These are phyloP conservation scores for Fopius arisanus DNA, from an alignment of 1,140 invertebrate genomes.

Conservation along the genomic window DNA sequence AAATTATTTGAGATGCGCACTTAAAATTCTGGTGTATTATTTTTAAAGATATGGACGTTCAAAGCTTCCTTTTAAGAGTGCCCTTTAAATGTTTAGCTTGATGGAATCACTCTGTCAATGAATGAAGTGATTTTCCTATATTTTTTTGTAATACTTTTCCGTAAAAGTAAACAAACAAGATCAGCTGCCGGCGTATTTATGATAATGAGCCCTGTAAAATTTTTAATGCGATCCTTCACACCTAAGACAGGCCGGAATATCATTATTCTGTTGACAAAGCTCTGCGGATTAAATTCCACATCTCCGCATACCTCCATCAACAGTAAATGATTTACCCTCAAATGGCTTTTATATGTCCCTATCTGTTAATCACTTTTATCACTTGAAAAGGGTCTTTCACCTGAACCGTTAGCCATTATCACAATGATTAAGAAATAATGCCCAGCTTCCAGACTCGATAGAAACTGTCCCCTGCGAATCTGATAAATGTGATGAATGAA, in stretches of 20 bases:
- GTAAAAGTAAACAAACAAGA: neutral
- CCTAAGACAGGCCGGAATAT: neutral
- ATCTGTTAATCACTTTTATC: neutral
- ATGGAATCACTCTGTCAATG: too few species aligned
- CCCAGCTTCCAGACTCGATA: neutral
- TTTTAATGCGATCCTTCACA: neutral
- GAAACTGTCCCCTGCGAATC: neutral
- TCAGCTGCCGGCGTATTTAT: neutral
- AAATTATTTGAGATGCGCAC: too few species aligned
- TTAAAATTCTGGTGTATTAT: too few species aligned
- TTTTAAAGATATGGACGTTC: too few species aligned
- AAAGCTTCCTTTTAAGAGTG: too few species aligned
- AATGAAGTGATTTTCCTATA: too few species aligned
- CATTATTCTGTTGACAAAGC: neutral
- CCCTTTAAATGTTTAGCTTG: too few species aligned
- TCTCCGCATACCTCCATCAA: neutral
- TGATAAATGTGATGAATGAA: slow-evolving; percentile 1
- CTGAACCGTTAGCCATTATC: neutral
- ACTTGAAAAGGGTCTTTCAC: neutral
- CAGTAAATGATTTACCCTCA: neutral
- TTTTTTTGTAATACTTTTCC: too few species aligned
- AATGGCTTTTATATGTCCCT: neutral
- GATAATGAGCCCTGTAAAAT: neutral
- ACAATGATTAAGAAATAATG: slow-evolving; percentile 10
- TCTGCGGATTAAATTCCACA: neutral